A percentile compares a stretch with the other conserved stretches of the same genome.
phyloP scores from a whole-genome alignment of 2,888 invertebrate species.

The Diogma glabrata region DNA sequence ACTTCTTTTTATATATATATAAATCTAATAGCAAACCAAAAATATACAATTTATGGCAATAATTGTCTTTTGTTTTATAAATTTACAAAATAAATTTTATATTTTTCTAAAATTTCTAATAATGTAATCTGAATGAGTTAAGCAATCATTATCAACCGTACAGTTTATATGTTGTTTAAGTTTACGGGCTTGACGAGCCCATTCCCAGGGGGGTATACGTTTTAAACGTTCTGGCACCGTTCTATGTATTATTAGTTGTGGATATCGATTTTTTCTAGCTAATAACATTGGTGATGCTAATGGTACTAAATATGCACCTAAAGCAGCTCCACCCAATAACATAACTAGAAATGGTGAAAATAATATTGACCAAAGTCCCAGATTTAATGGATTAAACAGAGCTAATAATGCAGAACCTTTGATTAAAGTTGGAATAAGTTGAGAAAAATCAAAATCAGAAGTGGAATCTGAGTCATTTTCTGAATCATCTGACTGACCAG shows the following conservation, averaged over 20 bases:
- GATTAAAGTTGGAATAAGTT: conserved; percentile 8
- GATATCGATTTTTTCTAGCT: not conserved
- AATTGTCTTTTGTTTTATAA: too few relatives aligned
- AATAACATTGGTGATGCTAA: conserved; percentile 42
- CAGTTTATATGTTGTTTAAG: too few relatives aligned
- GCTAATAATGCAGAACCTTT: conserved; percentile 36
- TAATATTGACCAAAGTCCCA: conserved; percentile 46
- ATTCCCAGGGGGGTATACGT: not conserved
- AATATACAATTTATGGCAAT: too few relatives aligned
- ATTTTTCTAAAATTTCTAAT: too few relatives aligned
- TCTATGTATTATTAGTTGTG: conserved; percentile 15
- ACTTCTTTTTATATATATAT: too few relatives aligned
- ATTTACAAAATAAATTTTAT: too few relatives aligned
- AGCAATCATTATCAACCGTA: too few relatives aligned
- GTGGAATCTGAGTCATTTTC: not conserved
- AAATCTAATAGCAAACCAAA: too few relatives aligned
- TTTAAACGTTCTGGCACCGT: conserved; percentile 10
- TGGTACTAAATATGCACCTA: conserved; percentile 50
- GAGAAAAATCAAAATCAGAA: not conserved
- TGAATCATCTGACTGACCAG: not conserved
- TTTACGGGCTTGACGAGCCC: not conserved
- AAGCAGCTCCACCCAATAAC: conserved; percentile 48
- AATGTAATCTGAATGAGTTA: too few relatives aligned
- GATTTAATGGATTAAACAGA: conserved; percentile 45
- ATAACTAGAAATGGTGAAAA: conserved; percentile 51